Conservation (phyloP, 2,888 invertebrate species). For the Sphinx pinastri region DNA sequence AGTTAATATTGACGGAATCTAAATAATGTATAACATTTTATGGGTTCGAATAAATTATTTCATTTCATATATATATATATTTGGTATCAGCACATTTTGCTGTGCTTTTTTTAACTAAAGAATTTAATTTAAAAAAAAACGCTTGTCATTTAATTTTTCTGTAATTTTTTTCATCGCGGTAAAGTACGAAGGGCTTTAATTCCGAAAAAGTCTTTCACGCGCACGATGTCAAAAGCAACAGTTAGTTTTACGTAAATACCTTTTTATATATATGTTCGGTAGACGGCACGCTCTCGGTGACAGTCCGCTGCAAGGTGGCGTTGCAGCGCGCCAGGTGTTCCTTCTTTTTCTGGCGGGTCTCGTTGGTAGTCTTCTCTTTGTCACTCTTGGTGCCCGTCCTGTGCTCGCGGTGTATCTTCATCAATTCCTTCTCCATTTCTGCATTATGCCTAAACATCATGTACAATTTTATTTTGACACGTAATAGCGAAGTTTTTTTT, state of each 20-base stretch:
- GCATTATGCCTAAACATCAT: conserved; percentile 87
- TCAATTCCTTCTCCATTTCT: conserved; percentile 91
- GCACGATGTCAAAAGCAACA: too few species aligned
- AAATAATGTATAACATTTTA: too few species aligned
- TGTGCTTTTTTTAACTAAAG: too few species aligned
- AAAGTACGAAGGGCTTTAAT: too few species aligned
- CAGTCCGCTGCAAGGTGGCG: conserved; percentile 60
- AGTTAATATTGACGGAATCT: too few species aligned
- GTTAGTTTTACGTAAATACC: neutral
- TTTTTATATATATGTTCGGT: neutral
- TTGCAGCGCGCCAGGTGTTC: conserved; percentile 75
- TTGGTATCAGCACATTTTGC: too few species aligned
- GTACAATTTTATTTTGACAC: neutral
- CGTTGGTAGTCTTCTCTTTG: conserved; percentile 48
- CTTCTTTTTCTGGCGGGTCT: conserved; percentile 73
- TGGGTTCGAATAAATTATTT: too few species aligned
- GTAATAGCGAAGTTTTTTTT: neutral
- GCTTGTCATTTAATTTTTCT: too few species aligned
- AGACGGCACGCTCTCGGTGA: neutral
- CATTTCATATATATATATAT: too few species aligned
- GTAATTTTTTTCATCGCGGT: neutral
- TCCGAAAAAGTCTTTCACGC: too few species aligned
- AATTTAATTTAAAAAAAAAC: too few species aligned
- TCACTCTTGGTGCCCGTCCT: conserved; percentile 70
- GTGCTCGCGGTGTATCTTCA: conserved; percentile 87